A percentile compares a stretch with the other conserved stretches of the same genome.
phyloP scores from a whole-genome alignment of 92 coral and sea anemone species.

The Heteractis magnifica region DNA sequence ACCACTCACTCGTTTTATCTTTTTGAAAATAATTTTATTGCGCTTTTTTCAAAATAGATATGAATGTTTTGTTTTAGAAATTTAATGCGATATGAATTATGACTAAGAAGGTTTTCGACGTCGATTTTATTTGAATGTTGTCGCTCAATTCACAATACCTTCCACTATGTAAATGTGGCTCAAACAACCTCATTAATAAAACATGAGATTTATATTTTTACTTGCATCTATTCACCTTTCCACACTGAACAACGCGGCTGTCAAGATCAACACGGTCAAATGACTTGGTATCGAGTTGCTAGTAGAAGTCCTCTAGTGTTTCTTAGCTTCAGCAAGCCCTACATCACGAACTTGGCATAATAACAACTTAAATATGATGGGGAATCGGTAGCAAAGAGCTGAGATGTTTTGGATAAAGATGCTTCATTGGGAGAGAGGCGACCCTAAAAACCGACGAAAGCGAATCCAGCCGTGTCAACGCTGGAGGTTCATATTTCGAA shows the following conservation, averaged over 20 bases:
- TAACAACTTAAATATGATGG: neutral
- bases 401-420: constrained; percentile 36
- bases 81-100: neutral
- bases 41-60: neutral
- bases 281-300: constrained; percentile 35
- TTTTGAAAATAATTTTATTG: neutral
- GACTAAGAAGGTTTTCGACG: neutral
- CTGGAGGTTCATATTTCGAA: constrained; percentile 44
- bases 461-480: constrained; percentile 55
- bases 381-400: neutral
- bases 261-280: constrained; percentile 32
- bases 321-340: neutral
- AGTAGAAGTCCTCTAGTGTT: neutral
- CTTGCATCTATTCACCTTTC: constrained; percentile 23
- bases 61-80: neutral
- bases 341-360: neutral
- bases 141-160: neutral
- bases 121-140: neutral
- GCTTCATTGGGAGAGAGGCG: constrained; percentile 38
- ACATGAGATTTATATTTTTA: constrained; percentile 31
- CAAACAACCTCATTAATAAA: constrained; percentile 28
- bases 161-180: constrained; percentile 10
- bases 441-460: constrained; percentile 27
- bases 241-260: constrained; percentile 27
- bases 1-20: neutral